Base-by-base conservation (phyloP, 2,797 vertebrate species). In the Arnoldichthys spilopterus region DNA sequence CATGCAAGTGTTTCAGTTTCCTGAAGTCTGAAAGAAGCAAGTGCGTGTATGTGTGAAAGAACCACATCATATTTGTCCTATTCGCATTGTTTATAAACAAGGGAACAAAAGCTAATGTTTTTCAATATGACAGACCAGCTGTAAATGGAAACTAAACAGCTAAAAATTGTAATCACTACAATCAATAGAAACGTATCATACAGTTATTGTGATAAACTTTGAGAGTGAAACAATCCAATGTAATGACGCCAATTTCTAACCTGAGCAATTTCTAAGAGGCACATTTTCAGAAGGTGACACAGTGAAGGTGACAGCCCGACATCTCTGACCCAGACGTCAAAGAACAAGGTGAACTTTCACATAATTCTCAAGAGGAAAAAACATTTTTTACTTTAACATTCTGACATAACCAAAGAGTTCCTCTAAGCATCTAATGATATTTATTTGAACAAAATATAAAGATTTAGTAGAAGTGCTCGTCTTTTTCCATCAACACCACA, bases 171-270 rank as follows among this genome's bases (percentile, higher is more conserved):
- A 56, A 24, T 2, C n/a, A 12, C 1, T 58, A 58, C 2, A 58
- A 24, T 26, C 22, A 58, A 58, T 26, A 28, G 12, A 28, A 59
- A 59, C 4, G 3, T 12, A 26, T 12, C 24, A 58, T 13, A 11
- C 11, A 24, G 9, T 1, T 54, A n/a, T 5, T 30, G 58, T 20
- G 18, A 8, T 32, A 18, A 32, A 32, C 6, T 15, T 8, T 1
- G 30, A 26, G 32, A 37, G 32, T 11, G 61, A 63, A 37, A 63
- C 32, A 26, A 43, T 67, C 63, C 20, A 7, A 16, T 45, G 13
- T 67, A 67, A 67, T 45, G 22, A 26, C 16, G n/a, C 16, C 63
- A 43, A 45, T 67, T 67, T 67, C 34, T 26, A 30, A 37, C 16
- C 32, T 9, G 16, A 30, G 18, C 45, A 51, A 53, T 71, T 56